A percentile compares a stretch with the other conserved stretches of the same genome.
Conservation (phyloP, 2,797 vertebrate genomes). For the Fistularia tabacaria region DNA sequence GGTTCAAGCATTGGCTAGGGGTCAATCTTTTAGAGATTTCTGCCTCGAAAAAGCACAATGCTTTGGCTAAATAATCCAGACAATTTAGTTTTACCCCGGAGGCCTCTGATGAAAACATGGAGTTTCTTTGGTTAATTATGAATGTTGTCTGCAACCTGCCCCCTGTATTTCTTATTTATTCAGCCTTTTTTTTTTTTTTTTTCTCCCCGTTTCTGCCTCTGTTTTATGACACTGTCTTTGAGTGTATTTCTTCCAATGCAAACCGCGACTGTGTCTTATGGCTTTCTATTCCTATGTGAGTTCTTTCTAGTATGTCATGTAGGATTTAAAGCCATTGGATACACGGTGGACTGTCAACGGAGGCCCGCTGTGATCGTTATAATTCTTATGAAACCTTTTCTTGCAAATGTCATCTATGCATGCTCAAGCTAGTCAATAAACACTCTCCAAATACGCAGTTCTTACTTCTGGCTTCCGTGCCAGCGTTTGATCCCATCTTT, state of each 20-base stretch:
- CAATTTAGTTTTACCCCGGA: constrained; percentile 53
- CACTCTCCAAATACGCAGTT: too few species aligned
- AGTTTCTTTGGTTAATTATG: constrained; percentile 73
- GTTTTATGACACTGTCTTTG: constrained; percentile 26
- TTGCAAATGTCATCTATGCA: neutral
- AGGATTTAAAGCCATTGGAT: constrained; percentile 99
- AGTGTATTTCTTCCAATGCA: constrained; percentile 24
- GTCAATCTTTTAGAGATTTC: constrained; percentile 48
- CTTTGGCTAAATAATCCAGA: constrained; percentile 14
- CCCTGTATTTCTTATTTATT: constrained; percentile 27
- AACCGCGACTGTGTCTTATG: constrained; percentile 89
- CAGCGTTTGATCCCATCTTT: neutral
- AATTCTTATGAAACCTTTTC: neutral
- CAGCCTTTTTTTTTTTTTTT: constrained; percentile 20
- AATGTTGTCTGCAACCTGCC: constrained; percentile 52
- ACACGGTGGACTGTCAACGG: constrained; percentile 80
- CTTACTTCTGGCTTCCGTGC: neutral
- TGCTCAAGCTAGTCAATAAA: too few species aligned
- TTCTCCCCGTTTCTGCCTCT: constrained; percentile 31
- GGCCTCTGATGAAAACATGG: constrained; percentile 63
- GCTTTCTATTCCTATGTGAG: constrained; percentile 99
- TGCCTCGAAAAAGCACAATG: constrained; percentile 42
- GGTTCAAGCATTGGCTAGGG: constrained; percentile 37
- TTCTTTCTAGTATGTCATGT: constrained; percentile 88
- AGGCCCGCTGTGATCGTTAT: neutral